A percentile compares a stretch with the other conserved stretches of the same genome.
These are phyloP conservation scores for Mimachlamys varia DNA, from an alignment of 2,888 invertebrate genomes.

Conservation along the genomic window DNA sequence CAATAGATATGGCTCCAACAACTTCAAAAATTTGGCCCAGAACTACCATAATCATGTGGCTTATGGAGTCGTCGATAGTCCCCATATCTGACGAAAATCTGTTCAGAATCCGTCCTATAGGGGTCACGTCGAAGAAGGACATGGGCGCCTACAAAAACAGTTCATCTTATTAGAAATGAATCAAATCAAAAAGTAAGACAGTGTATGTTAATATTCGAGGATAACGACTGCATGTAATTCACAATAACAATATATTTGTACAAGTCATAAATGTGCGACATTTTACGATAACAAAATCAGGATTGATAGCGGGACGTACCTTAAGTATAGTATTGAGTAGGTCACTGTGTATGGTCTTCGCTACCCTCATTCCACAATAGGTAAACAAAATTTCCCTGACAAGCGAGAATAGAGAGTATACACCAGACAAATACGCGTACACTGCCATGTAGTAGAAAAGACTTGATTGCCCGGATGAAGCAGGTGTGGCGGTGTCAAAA, in stretches of 20 bases:
- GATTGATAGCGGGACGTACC: constrained; percentile 77
- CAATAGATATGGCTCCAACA: constrained; percentile 91
- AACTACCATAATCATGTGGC: constrained; percentile 96
- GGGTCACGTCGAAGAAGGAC: constrained; percentile 94
- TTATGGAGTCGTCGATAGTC: constrained; percentile 95
- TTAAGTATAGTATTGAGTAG: constrained; percentile 85
- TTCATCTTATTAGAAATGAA: too few relatives aligned
- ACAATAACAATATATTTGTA: background rate
- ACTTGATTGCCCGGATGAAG: too few relatives aligned
- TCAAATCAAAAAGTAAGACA: background rate
- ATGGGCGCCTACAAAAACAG: constrained; percentile 85
- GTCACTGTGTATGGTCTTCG: constrained; percentile 89
- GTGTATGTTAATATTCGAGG: too few relatives aligned
- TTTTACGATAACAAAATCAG: background rate
- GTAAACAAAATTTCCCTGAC: too few relatives aligned
- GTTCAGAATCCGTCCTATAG: constrained; percentile 95
- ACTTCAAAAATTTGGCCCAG: constrained; percentile 93
- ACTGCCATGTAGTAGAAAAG: too few relatives aligned
- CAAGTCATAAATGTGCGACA: background rate
- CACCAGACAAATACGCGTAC: too few relatives aligned
- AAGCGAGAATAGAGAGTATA: too few relatives aligned
- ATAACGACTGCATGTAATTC: background rate
- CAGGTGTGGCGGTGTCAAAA: too few relatives aligned
- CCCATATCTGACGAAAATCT: constrained; percentile 97
- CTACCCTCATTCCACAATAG: constrained; percentile 95